These are phyloP conservation scores for Macrocentrus cingulum DNA, from an alignment of 1,140 invertebrate species.

Conservation along the genomic window DNA sequence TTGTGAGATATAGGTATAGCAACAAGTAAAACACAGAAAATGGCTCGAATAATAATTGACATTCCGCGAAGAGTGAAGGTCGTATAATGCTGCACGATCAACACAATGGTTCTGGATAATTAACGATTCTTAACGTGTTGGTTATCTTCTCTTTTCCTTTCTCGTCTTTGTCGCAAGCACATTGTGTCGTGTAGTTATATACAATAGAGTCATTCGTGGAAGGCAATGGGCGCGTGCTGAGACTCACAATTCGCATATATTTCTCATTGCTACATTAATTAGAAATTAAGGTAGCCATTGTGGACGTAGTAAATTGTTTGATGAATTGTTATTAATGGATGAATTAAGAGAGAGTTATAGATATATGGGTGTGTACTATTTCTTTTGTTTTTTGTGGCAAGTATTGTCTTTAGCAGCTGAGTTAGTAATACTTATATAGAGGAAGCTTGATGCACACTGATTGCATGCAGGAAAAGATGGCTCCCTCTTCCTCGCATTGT, in stretches of 20 bases:
- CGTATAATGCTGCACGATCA: not conserved
- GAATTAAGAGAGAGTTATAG: too few relatives aligned
- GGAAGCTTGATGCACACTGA: not conserved
- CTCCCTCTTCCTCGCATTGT: constrained; percentile 44
- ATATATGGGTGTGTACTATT: too few relatives aligned
- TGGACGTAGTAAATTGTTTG: too few relatives aligned
- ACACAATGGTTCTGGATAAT: constrained; percentile 12
- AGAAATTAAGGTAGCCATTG: too few relatives aligned
- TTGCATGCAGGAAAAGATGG: constrained; percentile 43
- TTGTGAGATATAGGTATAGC: too few relatives aligned
- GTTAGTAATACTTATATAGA: too few relatives aligned
- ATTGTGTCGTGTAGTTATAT: not conserved
- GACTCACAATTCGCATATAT: constrained; percentile 1
- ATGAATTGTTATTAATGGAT: too few relatives aligned
- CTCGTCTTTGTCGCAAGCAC: not conserved
- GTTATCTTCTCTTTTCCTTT: constrained; percentile 7
- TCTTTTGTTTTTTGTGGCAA: too few relatives aligned
- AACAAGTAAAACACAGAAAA: too few relatives aligned
- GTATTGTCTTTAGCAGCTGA: too few relatives aligned
- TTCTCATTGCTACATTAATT: too few relatives aligned
- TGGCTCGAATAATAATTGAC: too few relatives aligned
- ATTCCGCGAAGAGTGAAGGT: not conserved
- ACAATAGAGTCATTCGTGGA: constrained; percentile 11
- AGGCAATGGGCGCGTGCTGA: constrained; percentile 8
- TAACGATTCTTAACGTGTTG: constrained; percentile 17